Conservation (phyloP, 2,888 invertebrate genomes). For the Meandrusa payeni region DNA sequence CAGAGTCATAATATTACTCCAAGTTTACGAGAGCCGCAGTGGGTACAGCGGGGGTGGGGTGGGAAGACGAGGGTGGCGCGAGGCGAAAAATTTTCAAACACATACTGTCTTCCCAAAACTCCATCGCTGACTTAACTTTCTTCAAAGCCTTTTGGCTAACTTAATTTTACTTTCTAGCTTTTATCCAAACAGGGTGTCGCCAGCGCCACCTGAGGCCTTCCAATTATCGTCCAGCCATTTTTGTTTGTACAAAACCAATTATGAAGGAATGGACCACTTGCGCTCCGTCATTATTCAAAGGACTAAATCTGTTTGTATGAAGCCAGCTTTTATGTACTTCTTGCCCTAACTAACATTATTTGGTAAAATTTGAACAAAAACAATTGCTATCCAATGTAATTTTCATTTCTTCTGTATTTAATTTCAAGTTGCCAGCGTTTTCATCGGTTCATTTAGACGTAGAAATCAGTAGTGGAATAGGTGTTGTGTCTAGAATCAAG, state of each 20-base stretch:
- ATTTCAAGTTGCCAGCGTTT: no score
- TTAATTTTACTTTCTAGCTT: conserved; percentile 21
- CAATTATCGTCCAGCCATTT: neutral
- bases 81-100: conserved; percentile 19
- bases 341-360: no score
- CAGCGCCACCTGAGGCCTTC: conserved; percentile 13
- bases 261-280: neutral
- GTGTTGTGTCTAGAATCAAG: no score
- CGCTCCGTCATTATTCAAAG: no score
- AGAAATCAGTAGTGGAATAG: no score
- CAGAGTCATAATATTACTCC: conserved; percentile 31
- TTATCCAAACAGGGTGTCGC: conserved; percentile 7
- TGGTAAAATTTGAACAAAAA: no score
- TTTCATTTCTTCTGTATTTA: no score
- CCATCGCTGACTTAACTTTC: conserved; percentile 28
- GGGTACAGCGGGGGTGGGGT: neutral
- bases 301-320: no score
- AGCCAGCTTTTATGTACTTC: no score
- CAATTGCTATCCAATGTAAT: no score
- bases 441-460: no score
- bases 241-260: conserved; percentile 6
- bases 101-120: conserved; percentile 19
- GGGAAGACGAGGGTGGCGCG: neutral
- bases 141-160: conserved; percentile 15
- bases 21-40: conserved; percentile 34